Base-by-base conservation (phyloP, 2,113 vertebrate genomes). In the Engystomops pustulosus region DNA sequence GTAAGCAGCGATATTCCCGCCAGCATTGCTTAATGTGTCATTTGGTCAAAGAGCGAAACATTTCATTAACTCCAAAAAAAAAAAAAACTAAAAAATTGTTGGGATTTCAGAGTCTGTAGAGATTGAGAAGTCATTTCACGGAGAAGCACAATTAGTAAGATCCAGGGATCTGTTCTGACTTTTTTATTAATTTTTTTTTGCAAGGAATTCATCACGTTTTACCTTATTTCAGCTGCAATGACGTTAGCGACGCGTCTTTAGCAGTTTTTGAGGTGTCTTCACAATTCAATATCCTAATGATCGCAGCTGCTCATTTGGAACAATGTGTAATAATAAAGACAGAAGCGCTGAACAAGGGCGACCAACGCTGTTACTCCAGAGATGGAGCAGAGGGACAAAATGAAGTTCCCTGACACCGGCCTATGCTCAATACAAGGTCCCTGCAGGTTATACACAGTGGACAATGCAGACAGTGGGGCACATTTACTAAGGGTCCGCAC, bases 11-110 rank as follows among this genome's bases (percentile, higher is more conserved):
- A 38, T n/a, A 17, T 55, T 25, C 62, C 68, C 62, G 76, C 34
- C 51, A 79, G 14, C 34, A 62, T 62, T 79, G 14, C 76, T 47
- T 47, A 18, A 65, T 79, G 36, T 79, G 38, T 67, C 58, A 65
- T 45, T 32, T 65, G 77, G 58, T 79, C 77, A 79, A 67, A 65
- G 77, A 79, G 38, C 77, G 47, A 60, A 65, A 44, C 58, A 67
- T 79, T 79, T 79, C 23, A 65, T 79, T 20, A 41, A 17, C 17
- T 60, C 30, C 6, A 27, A 62, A 62, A 44, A 60, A 27, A 79
- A 65, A 65, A 17, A 2, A 30, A 32, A 8, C 3, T 25, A 30
- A 32, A 18, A 30, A 62, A 62, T 27, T 8, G 14, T 17, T 30
- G 15, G 17, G 15, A 78, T 58, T 55, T 30, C 32, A 41, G 15